A percentile compares a stretch with the other conserved stretches of the same genome.
Evolutionary conservation across 1,140 invertebrate genomes (phyloP).

Genomic region (Micrasema minimum): DNA sequence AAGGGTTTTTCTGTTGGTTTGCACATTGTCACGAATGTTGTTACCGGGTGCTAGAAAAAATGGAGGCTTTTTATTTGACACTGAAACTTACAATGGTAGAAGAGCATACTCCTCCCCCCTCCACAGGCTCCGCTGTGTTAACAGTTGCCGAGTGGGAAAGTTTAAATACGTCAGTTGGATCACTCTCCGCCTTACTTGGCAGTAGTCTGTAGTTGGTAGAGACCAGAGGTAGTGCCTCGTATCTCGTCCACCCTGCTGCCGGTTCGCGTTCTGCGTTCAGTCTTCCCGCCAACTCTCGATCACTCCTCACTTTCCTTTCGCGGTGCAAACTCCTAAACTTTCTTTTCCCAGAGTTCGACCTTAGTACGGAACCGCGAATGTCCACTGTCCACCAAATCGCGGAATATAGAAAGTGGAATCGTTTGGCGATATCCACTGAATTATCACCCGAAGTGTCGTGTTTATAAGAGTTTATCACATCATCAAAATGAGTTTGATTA

Average conservation of each 20-base stretch:
- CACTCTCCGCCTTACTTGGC: slow-evolving; percentile 37
- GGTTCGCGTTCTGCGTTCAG: neutral
- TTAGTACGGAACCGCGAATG: neutral
- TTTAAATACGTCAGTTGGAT: slow-evolving; percentile 42
- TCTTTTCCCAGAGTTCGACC: slow-evolving; percentile 24
- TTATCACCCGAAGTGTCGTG: slow-evolving; percentile 5
- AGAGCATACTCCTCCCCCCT: too few relatives aligned
- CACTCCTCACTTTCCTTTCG: slow-evolving; percentile 28
- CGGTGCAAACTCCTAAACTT: slow-evolving; percentile 8
- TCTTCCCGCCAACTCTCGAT: neutral
- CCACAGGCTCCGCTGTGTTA: neutral
- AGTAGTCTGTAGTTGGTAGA: slow-evolving; percentile 33
- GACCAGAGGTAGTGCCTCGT: neutral
- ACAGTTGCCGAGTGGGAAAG: slow-evolving; percentile 42
- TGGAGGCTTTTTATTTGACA: too few relatives aligned
- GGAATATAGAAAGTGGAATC: slow-evolving; percentile 33
- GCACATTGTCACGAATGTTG: too few relatives aligned
- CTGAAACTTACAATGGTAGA: too few relatives aligned
- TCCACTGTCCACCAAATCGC: too few relatives aligned
- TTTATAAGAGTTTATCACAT: neutral
- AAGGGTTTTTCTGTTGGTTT: too few relatives aligned
- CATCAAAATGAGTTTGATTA: slow-evolving; percentile 60
- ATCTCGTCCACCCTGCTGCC: too few relatives aligned
- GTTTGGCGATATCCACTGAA: slow-evolving; percentile 5
- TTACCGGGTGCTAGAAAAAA: too few relatives aligned